Percentiles rank a stretch among this genome's conserved stretches.
phyloP scores from a whole-genome alignment of 2,113 vertebrate species.

The Acrocephalus arundinaceus region DNA sequence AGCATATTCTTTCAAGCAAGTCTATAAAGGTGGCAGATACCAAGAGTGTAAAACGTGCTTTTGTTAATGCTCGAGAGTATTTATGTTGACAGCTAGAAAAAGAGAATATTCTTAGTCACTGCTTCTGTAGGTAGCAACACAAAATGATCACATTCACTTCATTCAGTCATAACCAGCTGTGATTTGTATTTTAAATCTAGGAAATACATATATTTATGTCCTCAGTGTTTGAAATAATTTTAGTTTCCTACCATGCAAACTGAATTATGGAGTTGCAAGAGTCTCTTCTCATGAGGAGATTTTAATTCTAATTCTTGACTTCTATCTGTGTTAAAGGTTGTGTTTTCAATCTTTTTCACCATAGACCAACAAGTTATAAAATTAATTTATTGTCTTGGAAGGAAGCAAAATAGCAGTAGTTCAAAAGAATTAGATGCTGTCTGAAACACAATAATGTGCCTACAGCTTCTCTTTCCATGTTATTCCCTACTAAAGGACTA shows the following conservation, averaged over 20 bases:
- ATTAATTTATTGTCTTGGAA: background rate
- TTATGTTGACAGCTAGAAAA: background rate
- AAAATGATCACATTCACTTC: background rate
- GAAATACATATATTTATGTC: background rate
- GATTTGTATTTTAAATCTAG: background rate
- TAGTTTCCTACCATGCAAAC: background rate
- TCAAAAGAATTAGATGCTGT: background rate
- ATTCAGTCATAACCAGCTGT: background rate
- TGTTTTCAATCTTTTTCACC: background rate
- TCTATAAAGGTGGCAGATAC: background rate
- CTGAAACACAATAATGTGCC: background rate
- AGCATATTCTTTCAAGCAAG: conserved; percentile 25
- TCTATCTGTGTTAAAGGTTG: background rate
- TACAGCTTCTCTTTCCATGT: background rate
- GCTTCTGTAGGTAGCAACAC: background rate
- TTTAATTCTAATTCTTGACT: background rate
- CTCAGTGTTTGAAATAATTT: background rate
- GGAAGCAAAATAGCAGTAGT: background rate
- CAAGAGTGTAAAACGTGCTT: background rate
- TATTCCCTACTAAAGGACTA: background rate
- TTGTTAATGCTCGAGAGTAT: background rate
- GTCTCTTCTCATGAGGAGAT: background rate
- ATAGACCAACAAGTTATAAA: background rate
- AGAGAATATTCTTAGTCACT: background rate
- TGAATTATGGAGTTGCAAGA: background rate